Base-by-base conservation (phyloP, 1,140 invertebrate species). In the Bombus balteatus region DNA sequence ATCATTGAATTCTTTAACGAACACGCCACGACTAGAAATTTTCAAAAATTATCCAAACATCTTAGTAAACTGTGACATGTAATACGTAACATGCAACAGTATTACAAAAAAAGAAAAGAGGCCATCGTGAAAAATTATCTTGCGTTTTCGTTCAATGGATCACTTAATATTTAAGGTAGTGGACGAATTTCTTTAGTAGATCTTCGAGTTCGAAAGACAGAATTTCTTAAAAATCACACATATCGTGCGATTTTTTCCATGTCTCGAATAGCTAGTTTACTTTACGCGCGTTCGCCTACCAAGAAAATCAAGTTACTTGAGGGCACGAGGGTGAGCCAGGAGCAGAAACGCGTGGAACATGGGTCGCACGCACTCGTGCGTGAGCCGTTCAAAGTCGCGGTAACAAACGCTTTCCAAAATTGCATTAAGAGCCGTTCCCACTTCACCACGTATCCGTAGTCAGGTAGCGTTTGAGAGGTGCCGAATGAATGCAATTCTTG, bases 401-500 rank as follows among this genome's bases (percentile, higher is more conserved):
- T 47, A 85, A 85, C 71, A 81, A 85, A 85, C 78, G 84, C 78
- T 66, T 81, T 81, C 84, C 59, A 85, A 85, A 85, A 81, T 85
- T 81, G 79, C 84, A 39, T 85, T 68, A 73, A 85, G 79, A 81
- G 84, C 34, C 37, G 47, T 43, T 80, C 68, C 83, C 77, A 85
- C 79, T 85, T 81, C 71, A 81, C 70, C 78, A 39, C 84, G 84
- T 81, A 81, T 85, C 70, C 62, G 84, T 72, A 85, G 84, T 80
- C 83, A 85, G 83, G 77, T 80, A 85, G 76, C 83, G 84, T 85
- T 81, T 81, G 71, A 81, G 79, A 85, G 68, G 84, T 81, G 59
- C 79, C 84, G 79, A 88, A 85, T 78, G 73, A 68, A 85, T 77
- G 73, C 87, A 37, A 83, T 85, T 86, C 87, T 85, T 81, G 28